Percentiles rank a stretch among this genome's conserved stretches.
These are phyloP conservation scores for Microcebus tavaratra DNA, from an alignment of 2,113 vertebrate species.

Conservation along the genomic window DNA sequence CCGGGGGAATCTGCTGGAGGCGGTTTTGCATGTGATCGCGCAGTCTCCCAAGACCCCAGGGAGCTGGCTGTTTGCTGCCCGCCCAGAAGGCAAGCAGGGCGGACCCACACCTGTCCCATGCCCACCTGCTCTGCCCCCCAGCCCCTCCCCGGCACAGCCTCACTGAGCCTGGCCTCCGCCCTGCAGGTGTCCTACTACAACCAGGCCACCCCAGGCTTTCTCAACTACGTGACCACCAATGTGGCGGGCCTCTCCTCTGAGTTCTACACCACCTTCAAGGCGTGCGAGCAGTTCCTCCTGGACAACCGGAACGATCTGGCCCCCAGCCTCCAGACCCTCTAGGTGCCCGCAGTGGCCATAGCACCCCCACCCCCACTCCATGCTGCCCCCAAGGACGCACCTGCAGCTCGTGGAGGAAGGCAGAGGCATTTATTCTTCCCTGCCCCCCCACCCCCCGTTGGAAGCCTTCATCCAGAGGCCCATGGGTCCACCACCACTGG, in stretches of 20 bases:
- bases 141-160: rapidly evolving
- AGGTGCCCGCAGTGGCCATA: neutral
- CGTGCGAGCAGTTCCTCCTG: constrained; percentile 92
- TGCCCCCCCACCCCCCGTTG: rapidly evolving
- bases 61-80: neutral
- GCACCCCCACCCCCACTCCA: neutral
- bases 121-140: rapidly evolving
- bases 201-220: constrained; percentile 91
- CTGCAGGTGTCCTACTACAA: constrained; percentile 96
- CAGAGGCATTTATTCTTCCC: constrained; percentile 37
- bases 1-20: neutral
- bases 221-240: constrained; percentile 94
- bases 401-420: neutral
- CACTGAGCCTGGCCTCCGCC: neutral
- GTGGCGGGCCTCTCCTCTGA: constrained; percentile 92
- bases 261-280: constrained; percentile 89
- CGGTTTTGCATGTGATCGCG: neutral
- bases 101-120: rapidly evolving
- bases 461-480: neutral
- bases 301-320: constrained; percentile 88
- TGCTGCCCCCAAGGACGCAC: neutral
- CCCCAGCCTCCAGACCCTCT: constrained; percentile 79
- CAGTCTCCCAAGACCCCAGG: neutral
- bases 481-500: rapidly evolving
- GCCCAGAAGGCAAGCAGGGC: neutral